Conservation (phyloP, 1,140 invertebrate genomes). For the Drosophila ercepeae region DNA sequence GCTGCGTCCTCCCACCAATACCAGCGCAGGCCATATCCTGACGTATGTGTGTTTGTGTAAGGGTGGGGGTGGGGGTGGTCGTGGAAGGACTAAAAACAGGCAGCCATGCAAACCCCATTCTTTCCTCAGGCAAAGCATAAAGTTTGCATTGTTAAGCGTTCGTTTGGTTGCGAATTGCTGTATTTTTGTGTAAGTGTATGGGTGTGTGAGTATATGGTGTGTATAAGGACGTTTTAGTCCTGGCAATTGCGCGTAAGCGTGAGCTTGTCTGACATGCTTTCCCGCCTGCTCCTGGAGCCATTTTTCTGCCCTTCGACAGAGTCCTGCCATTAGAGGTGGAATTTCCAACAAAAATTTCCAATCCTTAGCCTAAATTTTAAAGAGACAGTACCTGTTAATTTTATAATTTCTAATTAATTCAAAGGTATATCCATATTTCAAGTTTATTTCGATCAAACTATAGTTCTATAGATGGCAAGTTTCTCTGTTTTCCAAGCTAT, state of each 20-base stretch:
- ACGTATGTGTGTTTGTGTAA: slow-evolving; percentile 24
- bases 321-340: neutral
- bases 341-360: too few relatives aligned
- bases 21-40: slow-evolving; percentile 13
- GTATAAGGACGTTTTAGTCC: slow-evolving; percentile 38
- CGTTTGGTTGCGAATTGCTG: slow-evolving; percentile 45
- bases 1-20: slow-evolving; percentile 39
- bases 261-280: slow-evolving; percentile 33
- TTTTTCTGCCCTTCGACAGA: neutral
- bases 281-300: slow-evolving; percentile 1
- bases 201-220: slow-evolving; percentile 10
- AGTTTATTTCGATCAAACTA: neutral
- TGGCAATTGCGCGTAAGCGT: slow-evolving; percentile 59
- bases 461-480: too few relatives aligned
- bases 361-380: too few relatives aligned
- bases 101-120: slow-evolving; percentile 25
- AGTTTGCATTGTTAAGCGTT: slow-evolving; percentile 80
- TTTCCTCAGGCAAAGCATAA: slow-evolving; percentile 50
- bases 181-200: neutral
- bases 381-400: too few relatives aligned
- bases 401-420: too few relatives aligned
- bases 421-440: neutral
- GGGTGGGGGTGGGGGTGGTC: neutral
- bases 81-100: slow-evolving; percentile 5
- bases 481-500: neutral